These are phyloP conservation scores for Cinclus mexicanus DNA, from an alignment of 2,113 vertebrate species.

Conservation along the genomic window DNA sequence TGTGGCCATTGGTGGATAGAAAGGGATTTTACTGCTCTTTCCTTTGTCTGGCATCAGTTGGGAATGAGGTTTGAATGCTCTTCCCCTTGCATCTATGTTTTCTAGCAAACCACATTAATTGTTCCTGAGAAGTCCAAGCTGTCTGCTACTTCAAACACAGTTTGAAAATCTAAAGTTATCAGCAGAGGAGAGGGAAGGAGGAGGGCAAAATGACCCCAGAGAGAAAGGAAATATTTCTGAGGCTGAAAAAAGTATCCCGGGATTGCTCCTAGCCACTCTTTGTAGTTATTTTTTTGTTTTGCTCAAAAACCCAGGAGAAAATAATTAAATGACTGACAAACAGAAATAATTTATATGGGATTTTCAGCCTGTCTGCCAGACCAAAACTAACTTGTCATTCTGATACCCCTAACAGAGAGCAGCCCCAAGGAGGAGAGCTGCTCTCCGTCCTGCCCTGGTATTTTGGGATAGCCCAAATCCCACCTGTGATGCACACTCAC, in stretches of 20 bases:
- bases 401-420: rapidly evolving
- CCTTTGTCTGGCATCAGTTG: not conserved
- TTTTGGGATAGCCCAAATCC: not conserved
- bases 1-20: not conserved
- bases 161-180: not conserved
- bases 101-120: not conserved
- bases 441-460: not conserved
- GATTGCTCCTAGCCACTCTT: not conserved
- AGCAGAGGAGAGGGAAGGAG: not conserved
- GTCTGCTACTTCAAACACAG: not conserved
- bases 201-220: not conserved
- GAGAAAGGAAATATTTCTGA: not conserved
- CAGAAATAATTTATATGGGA: not conserved
- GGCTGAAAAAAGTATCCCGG: not conserved
- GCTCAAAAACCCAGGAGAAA: not conserved
- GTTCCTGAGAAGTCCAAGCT: not conserved
- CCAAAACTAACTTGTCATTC: not conserved
- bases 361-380: not conserved
- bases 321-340: not conserved
- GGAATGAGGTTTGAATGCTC: not conserved
- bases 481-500: not conserved
- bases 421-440: not conserved
- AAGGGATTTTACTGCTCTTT: not conserved
- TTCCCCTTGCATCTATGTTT: not conserved
- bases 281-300: not conserved